These are phyloP conservation scores for Esperia sulphurella DNA, from an alignment of 2,888 invertebrate species.

Conservation along the genomic window DNA sequence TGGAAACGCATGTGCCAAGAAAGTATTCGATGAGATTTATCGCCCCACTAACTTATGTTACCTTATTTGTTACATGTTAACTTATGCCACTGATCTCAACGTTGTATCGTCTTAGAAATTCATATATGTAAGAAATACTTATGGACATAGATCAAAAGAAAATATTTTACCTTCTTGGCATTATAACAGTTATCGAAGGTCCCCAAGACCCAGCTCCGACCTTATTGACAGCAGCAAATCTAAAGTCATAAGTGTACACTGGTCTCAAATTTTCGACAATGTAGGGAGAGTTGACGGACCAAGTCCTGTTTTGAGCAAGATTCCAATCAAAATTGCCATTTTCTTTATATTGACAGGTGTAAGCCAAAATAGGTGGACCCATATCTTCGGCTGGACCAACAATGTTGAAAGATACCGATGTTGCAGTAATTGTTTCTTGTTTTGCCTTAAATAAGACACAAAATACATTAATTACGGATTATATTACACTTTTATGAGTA, in stretches of 20 bases:
- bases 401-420: conserved; percentile 89
- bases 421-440: conserved; percentile 87
- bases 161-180: conserved; percentile 81
- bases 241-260: conserved; percentile 87
- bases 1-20: background rate
- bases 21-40: background rate
- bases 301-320: conserved; percentile 83
- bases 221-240: conserved; percentile 91
- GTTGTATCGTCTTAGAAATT: too few relatives aligned
- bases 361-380: conserved; percentile 87
- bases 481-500: too few relatives aligned
- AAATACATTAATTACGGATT: background rate
- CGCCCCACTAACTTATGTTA: too few relatives aligned
- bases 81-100: too few relatives aligned
- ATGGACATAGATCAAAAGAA: background rate
- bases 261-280: conserved; percentile 89
- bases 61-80: too few relatives aligned
- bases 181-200: conserved; percentile 81
- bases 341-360: conserved; percentile 87
- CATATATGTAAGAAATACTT: too few relatives aligned
- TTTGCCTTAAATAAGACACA: conserved; percentile 71
- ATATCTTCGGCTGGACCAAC: conserved; percentile 86
- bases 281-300: conserved; percentile 90
- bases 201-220: conserved; percentile 90
- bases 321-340: conserved; percentile 84